phyloP scores from a whole-genome alignment of 2,888 invertebrate species.

The Netelia fuscicornis region DNA sequence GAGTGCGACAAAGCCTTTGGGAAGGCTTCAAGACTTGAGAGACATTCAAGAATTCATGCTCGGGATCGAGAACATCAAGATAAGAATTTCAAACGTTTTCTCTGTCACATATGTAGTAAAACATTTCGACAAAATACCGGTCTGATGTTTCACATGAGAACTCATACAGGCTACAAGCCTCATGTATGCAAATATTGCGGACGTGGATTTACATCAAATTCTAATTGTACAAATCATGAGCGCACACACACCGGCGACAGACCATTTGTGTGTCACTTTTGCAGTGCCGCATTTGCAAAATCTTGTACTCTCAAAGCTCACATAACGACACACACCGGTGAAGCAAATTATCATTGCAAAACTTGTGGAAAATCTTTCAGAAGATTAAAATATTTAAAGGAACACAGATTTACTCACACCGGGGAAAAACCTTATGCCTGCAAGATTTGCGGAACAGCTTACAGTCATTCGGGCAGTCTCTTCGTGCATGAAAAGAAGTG shows the following conservation, averaged over 20 bases:
- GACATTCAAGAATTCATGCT: slow-evolving; percentile 76
- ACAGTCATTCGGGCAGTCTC: slow-evolving; percentile 81
- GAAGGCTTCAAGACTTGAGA: slow-evolving; percentile 77
- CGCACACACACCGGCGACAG: slow-evolving; percentile 81
- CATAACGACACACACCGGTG: slow-evolving; percentile 82
- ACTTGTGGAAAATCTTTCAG: slow-evolving; percentile 82
- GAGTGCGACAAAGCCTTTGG: slow-evolving; percentile 78
- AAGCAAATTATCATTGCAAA: slow-evolving; percentile 82
- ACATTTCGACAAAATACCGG: slow-evolving; percentile 82
- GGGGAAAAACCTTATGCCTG: slow-evolving; percentile 82
- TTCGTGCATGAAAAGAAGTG: slow-evolving; percentile 81
- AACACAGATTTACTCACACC: slow-evolving; percentile 81
- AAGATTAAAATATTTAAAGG: slow-evolving; percentile 80
- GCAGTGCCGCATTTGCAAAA: slow-evolving; percentile 81
- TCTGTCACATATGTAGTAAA: slow-evolving; percentile 82
- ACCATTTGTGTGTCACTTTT: slow-evolving; percentile 81
- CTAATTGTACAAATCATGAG: slow-evolving; percentile 82
- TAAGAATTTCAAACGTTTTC: slow-evolving; percentile 79
- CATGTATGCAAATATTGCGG: slow-evolving; percentile 81
- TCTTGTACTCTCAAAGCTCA: slow-evolving; percentile 82
- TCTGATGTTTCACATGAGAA: slow-evolving; percentile 82
- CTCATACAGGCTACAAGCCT: slow-evolving; percentile 81
- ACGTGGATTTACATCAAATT: slow-evolving; percentile 81
- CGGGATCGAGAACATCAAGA: slow-evolving; percentile 77
- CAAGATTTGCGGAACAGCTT: slow-evolving; percentile 81